Conservation (phyloP, 2,797 vertebrate species). For the Chromis chromis region DNA sequence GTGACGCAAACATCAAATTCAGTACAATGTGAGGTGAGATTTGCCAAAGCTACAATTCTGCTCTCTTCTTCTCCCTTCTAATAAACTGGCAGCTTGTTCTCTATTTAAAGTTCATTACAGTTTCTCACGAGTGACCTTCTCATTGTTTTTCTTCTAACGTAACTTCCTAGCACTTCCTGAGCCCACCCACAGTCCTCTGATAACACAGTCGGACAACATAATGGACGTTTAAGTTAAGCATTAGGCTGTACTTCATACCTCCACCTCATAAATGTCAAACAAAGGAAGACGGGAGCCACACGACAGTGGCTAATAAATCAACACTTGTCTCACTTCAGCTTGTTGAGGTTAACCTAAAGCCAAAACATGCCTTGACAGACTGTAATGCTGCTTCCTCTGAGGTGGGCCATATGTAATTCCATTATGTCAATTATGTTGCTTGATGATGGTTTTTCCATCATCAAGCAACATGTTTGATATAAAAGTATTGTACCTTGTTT, state of each 20-base stretch:
- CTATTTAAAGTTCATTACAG: conserved; percentile 46
- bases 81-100: conserved; percentile 34
- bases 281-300: conserved; percentile 34
- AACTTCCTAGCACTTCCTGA: conserved; percentile 66
- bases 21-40: background rate
- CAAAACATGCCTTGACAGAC: background rate
- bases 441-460: background rate
- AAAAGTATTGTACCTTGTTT: no score
- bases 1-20: background rate
- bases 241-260: conserved; percentile 14
- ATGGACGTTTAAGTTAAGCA: conserved; percentile 27
- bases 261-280: conserved; percentile 47
- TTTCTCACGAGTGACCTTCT: conserved; percentile 39
- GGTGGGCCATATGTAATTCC: background rate
- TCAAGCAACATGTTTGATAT: no score
- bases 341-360: background rate
- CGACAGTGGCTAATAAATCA: conserved; percentile 37
- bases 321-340: background rate
- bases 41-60: no score
- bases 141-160: conserved; percentile 69
- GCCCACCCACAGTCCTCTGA: conserved; percentile 63
- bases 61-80: conserved; percentile 12
- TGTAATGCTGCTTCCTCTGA: conserved; percentile 4
- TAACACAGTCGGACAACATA: conserved; percentile 44
- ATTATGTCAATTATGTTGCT: background rate